Evolutionary conservation across 2,113 vertebrate genomes (phyloP).

Genomic region (Xiphophorus maculatus): DNA sequence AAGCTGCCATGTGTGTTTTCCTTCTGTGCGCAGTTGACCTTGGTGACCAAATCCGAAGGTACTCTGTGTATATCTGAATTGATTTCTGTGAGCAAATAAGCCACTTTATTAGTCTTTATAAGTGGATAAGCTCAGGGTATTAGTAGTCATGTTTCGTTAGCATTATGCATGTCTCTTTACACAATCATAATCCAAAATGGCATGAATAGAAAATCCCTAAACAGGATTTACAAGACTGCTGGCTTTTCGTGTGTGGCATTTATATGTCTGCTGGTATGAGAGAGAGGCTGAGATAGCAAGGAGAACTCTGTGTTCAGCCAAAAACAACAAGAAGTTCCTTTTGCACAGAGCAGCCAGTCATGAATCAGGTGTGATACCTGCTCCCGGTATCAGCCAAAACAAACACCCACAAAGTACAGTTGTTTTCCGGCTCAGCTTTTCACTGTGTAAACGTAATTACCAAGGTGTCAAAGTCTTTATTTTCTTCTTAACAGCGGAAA

Average conservation of each 20-base stretch:
- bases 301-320: conserved; percentile 59
- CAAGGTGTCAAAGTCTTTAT: conserved; percentile 70
- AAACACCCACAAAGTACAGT: conserved; percentile 68
- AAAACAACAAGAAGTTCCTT: conserved; percentile 73
- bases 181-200: conserved; percentile 28
- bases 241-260: conserved; percentile 12
- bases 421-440: conserved; percentile 42
- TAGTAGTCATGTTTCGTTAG: conserved; percentile 18
- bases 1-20: conserved; percentile 36
- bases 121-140: conserved; percentile 6
- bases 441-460: conserved; percentile 70
- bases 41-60: conserved; percentile 18
- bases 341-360: conserved; percentile 77
- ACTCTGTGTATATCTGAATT: conserved; percentile 8
- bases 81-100: conserved; percentile 11
- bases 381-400: conserved; percentile 66
- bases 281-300: conserved; percentile 56
- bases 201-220: conserved; percentile 34
- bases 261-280: conserved; percentile 9
- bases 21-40: conserved; percentile 24
- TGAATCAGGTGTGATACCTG: conserved; percentile 83
- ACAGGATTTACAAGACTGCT: conserved; percentile 46
- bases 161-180: conserved; percentile 21
- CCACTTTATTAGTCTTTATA: conserved; percentile 15
- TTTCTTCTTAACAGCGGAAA: conserved; percentile 59